Percentiles rank a stretch among this genome's conserved stretches.
These are phyloP conservation scores for Geotrupes spiniger DNA, from an alignment of 2,888 invertebrate species.

Conservation along the genomic window DNA sequence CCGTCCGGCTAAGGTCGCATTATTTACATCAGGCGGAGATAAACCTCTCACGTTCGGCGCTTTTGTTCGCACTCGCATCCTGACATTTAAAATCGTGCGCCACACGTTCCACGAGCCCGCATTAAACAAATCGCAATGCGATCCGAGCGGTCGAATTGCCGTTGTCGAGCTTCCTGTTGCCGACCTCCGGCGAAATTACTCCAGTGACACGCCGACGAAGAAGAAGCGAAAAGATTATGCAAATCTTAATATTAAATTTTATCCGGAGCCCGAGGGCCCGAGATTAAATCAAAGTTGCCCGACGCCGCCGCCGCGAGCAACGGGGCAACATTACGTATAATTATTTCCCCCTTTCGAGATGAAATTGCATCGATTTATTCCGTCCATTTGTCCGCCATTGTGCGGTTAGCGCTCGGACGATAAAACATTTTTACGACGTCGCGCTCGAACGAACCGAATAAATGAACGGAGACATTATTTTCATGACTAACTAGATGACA, in stretches of 20 bases:
- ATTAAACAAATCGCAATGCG: no score
- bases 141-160: no score
- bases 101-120: no score
- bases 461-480: conserved; percentile 7
- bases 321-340: conserved; percentile 6
- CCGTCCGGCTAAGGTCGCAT: no score
- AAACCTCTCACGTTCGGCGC: no score
- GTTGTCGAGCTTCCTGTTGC: no score
- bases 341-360: conserved; percentile 12
- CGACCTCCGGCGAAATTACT: not conserved
- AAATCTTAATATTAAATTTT: no score
- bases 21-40: no score
- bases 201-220: not conserved
- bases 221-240: no score
- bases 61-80: no score
- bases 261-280: no score
- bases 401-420: conserved; percentile 5
- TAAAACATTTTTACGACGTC: conserved; percentile 13
- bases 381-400: conserved; percentile 13
- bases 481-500: conserved; percentile 3
- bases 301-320: not conserved
- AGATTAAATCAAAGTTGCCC: conserved; percentile 1
- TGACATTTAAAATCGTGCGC: no score
- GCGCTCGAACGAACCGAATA: conserved; percentile 11
- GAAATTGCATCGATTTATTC: conserved; percentile 10